phyloP scores from a whole-genome alignment of 2,888 invertebrate genomes.

The Heliconius charithonia region DNA sequence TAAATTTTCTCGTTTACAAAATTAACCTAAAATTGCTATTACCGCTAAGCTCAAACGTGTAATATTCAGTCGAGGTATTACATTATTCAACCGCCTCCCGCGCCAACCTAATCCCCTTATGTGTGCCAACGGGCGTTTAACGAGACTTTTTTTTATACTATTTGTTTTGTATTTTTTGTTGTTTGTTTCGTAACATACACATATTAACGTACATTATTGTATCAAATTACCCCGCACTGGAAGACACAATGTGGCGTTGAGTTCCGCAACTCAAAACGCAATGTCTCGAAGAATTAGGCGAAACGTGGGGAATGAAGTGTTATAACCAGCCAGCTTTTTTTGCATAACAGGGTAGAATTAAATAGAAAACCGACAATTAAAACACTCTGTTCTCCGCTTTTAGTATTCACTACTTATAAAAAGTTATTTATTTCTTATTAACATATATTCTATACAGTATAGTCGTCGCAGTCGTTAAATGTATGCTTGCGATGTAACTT shows the following conservation, averaged over 20 bases:
- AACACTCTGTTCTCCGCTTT: too few species aligned
- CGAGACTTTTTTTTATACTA: slow-evolving; percentile 4
- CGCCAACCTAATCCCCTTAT: slow-evolving; percentile 11
- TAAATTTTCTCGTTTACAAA: not conserved
- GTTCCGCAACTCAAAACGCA: not conserved
- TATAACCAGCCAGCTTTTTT: too few species aligned
- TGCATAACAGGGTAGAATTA: too few species aligned
- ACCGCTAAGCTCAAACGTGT: not conserved
- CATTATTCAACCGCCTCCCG: slow-evolving; percentile 8
- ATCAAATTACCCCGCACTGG: not conserved
- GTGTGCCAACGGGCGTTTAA: slow-evolving; percentile 10
- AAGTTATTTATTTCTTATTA: too few species aligned
- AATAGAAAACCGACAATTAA: too few species aligned
- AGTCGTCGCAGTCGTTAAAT: too few species aligned
- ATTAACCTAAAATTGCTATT: not conserved
- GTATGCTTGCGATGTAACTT: too few species aligned
- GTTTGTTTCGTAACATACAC: not conserved
- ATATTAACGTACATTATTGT: not conserved
- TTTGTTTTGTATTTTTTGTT: not conserved
- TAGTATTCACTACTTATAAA: too few species aligned
- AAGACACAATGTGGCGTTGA: not conserved
- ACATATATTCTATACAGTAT: too few species aligned
- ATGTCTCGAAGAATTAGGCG: not conserved
- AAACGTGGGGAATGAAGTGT: too few species aligned
- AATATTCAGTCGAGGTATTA: not conserved